Evolutionary conservation across 2,888 invertebrate genomes (phyloP).

Genomic region (Diarsia mendica): DNA sequence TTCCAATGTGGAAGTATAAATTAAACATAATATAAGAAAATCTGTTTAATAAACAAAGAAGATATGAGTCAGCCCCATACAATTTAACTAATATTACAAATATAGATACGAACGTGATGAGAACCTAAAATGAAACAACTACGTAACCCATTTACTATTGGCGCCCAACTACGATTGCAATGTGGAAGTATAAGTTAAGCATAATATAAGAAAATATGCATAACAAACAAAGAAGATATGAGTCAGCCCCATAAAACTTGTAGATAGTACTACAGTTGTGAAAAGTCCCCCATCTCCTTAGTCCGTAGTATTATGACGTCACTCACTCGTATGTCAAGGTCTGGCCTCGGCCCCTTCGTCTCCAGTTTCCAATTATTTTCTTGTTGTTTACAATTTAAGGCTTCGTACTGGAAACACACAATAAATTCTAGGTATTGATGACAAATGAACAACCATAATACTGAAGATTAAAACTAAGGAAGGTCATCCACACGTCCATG

Average conservation of each 20-base stretch:
- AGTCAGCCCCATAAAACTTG: slow-evolving; percentile 38
- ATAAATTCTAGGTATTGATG: neutral
- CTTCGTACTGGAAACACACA: neutral
- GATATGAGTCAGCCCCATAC: slow-evolving; percentile 34
- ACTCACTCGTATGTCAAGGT: slow-evolving; percentile 43
- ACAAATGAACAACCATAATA: neutral
- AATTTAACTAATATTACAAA: slow-evolving; percentile 34
- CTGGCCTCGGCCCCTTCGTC: slow-evolving; percentile 32
- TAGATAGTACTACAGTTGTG: slow-evolving; percentile 31
- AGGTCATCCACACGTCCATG: no score
- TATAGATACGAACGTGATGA: neutral
- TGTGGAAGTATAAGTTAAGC: neutral
- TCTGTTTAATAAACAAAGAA: slow-evolving; percentile 10
- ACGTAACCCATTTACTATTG: neutral
- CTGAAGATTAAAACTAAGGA: neutral
- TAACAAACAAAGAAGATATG: slow-evolving; percentile 15
- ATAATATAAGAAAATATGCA: slow-evolving; percentile 6
- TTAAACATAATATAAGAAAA: neutral
- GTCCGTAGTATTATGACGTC: slow-evolving; percentile 56
- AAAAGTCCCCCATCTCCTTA: slow-evolving; percentile 41
- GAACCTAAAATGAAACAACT: neutral
- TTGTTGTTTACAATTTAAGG: slow-evolving; percentile 36
- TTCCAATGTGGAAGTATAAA: neutral
- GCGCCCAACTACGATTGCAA: slow-evolving; percentile 12
- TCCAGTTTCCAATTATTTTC: slow-evolving; percentile 28